Conservation (phyloP, 2,888 invertebrate species). For the Agrochola macilenta region DNA sequence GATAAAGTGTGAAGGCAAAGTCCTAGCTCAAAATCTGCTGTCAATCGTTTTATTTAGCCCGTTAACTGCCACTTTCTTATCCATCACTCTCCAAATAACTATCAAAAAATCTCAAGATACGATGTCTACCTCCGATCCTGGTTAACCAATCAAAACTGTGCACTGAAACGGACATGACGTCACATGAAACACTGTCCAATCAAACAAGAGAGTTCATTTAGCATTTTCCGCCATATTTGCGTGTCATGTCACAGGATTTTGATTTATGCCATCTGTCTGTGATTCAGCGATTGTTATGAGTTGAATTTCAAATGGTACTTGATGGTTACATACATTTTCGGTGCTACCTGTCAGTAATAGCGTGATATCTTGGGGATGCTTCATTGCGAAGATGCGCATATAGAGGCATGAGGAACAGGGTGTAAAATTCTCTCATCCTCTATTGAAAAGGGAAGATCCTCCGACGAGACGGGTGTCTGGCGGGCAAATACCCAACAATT, state of each 20-base stretch:
- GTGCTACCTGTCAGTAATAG: not conserved
- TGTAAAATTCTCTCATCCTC: too few species aligned
- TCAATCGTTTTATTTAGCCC: not conserved
- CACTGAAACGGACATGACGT: slow-evolving; percentile 45
- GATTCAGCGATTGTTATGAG: slow-evolving; percentile 39
- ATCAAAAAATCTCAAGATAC: slow-evolving; percentile 34
- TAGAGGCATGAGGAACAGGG: too few species aligned
- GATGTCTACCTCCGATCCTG: not conserved
- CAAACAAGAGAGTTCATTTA: slow-evolving; percentile 62
- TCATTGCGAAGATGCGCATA: not conserved
- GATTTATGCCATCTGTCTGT: slow-evolving; percentile 41
- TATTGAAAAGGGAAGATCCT: too few species aligned
- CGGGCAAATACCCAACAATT: too few species aligned
- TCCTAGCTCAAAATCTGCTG: not conserved
- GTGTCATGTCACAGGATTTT: slow-evolving; percentile 53
- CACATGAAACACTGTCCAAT: slow-evolving; percentile 55
- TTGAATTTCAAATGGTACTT: slow-evolving; percentile 24
- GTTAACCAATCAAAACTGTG: slow-evolving; percentile 56
- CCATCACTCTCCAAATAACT: not conserved
- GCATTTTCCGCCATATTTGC: slow-evolving; percentile 59
- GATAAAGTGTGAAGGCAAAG: not conserved
- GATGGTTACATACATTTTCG: not conserved
- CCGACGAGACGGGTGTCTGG: too few species aligned
- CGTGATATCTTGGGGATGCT: not conserved
- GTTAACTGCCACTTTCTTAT: not conserved